Evolutionary conservation across 92 coral and sea anemone genomes (phyloP).

Genomic region (Bergia sp.): DNA sequence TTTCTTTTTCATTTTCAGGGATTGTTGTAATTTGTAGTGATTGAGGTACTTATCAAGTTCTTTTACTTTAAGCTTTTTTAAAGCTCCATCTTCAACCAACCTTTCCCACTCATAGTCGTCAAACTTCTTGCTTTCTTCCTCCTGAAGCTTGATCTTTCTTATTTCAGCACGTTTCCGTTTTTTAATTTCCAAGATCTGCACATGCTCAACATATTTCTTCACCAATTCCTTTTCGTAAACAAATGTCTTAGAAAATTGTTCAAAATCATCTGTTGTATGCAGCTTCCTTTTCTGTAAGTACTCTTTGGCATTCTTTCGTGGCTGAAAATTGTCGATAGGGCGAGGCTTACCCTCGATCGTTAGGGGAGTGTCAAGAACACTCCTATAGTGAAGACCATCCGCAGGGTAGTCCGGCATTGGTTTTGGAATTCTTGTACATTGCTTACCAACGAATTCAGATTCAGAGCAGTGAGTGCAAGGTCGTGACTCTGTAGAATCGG

Average conservation of each 20-base stretch:
- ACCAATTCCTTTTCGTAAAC: neutral
- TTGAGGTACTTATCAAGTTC: conserved; percentile 43
- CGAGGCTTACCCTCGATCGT: neutral
- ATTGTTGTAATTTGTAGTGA: conserved; percentile 20
- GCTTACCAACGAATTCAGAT: no score
- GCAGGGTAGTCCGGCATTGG: neutral
- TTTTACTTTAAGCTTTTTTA: conserved; percentile 25
- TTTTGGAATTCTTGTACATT: neutral
- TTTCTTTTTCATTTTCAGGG: neutral
- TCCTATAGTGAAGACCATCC: neutral
- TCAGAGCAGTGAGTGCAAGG: no score
- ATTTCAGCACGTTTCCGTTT: conserved; percentile 6
- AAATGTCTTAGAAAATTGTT: neutral
- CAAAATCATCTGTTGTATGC: neutral
- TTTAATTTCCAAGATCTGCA: neutral
- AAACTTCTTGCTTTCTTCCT: conserved; percentile 32
- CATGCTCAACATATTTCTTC: neutral
- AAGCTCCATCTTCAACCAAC: conserved; percentile 25
- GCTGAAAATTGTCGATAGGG: neutral
- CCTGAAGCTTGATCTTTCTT: conserved; percentile 29
- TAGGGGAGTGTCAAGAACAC: no score
- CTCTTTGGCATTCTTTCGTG: neutral
- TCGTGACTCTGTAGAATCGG: no score
- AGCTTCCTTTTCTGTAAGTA: neutral
- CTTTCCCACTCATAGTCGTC: conserved; percentile 36